A percentile compares a stretch with the other conserved stretches of the same genome.
Conservation (phyloP, 2,888 invertebrate genomes). For the Luffia ferchaultella region DNA sequence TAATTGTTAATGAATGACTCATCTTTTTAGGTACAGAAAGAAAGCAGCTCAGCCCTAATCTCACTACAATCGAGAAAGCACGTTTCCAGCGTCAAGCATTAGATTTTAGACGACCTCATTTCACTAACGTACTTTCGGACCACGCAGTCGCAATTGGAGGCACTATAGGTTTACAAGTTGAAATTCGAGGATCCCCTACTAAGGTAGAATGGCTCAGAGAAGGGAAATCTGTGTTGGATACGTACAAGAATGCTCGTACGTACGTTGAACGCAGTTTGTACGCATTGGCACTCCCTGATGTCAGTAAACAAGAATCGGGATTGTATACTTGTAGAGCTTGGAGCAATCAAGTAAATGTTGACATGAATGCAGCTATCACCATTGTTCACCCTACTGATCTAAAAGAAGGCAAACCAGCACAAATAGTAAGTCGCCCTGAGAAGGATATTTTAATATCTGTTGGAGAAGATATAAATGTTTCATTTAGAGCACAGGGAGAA, state of each 20-base stretch:
- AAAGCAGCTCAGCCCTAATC: constrained; percentile 32
- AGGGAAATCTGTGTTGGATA: constrained; percentile 62
- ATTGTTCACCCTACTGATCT: constrained; percentile 68
- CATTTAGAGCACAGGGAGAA: constrained; percentile 82
- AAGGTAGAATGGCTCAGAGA: constrained; percentile 81
- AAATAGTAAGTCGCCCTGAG: constrained; percentile 81
- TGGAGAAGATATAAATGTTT: constrained; percentile 84
- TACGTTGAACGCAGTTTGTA: constrained; percentile 75
- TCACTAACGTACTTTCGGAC: constrained; percentile 73
- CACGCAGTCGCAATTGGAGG: constrained; percentile 79
- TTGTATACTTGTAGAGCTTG: constrained; percentile 80
- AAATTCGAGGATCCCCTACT: constrained; percentile 75
- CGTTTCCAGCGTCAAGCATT: constrained; percentile 37
- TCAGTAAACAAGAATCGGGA: constrained; percentile 76
- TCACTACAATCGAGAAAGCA: constrained; percentile 36
- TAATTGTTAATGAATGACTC: background rate
- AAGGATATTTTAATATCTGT: constrained; percentile 76
- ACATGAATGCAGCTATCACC: constrained; percentile 76
- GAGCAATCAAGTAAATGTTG: constrained; percentile 76
- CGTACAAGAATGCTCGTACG: constrained; percentile 71
- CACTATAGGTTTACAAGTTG: constrained; percentile 83
- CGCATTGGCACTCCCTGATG: constrained; percentile 76
- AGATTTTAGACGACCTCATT: constrained; percentile 71
- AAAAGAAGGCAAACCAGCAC: constrained; percentile 77
- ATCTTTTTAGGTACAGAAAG: constrained; percentile 30